phyloP scores from a whole-genome alignment of 2,797 vertebrate species.

The Pseudochirops corinnae region DNA sequence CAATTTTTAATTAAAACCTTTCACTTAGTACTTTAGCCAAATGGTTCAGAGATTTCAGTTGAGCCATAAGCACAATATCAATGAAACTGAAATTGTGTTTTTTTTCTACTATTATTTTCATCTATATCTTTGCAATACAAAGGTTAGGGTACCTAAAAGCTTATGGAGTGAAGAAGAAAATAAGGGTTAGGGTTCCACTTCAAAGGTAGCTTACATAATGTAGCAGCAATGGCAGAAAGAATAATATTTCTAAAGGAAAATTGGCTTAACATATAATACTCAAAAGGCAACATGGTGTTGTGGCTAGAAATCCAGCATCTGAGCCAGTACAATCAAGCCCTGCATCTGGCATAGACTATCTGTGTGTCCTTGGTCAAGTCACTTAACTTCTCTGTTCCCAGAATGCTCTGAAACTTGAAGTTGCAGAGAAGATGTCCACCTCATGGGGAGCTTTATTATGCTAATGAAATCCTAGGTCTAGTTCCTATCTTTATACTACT shows the following conservation, averaged over 20 bases:
- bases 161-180: constrained; percentile 11
- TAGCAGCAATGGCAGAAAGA: background rate
- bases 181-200: background rate
- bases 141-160: constrained; percentile 40
- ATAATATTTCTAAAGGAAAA: constrained; percentile 32
- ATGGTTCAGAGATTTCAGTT: constrained; percentile 59
- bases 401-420: background rate
- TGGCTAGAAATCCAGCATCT: background rate
- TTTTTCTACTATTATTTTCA: constrained; percentile 42
- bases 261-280: constrained; percentile 51
- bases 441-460: background rate
- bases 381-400: background rate
- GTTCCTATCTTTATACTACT: background rate
- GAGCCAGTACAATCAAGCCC: background rate
- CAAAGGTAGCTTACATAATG: background rate
- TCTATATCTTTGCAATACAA: constrained; percentile 49
- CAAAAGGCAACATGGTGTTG: background rate
- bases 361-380: background rate
- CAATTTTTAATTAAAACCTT: constrained; percentile 68
- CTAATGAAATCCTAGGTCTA: background rate
- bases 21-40: constrained; percentile 54
- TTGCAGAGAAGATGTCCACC: background rate
- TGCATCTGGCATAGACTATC: background rate
- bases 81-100: background rate
- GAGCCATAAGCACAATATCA: constrained; percentile 24